Evolutionary conservation across 2,113 vertebrate species (phyloP).

Genomic region (Tretioscincus oriximinensis): DNA sequence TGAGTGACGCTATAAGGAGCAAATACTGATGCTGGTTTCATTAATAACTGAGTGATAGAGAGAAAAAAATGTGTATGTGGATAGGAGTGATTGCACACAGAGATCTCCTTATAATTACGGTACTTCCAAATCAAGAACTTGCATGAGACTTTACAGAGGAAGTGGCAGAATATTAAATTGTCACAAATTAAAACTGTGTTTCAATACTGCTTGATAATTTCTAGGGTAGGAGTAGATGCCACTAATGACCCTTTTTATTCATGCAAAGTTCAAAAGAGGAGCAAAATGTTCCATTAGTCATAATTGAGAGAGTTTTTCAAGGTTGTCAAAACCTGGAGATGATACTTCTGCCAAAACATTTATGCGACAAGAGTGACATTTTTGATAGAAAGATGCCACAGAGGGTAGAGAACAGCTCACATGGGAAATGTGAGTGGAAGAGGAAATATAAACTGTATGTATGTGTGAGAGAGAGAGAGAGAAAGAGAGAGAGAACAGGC

Average conservation of each 20-base stretch:
- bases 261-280: slow-evolving; percentile 77
- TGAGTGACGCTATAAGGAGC: background rate
- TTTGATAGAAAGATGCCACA: slow-evolving; percentile 74
- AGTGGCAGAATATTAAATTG: slow-evolving; percentile 60
- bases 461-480: background rate
- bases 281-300: slow-evolving; percentile 79
- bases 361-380: slow-evolving; percentile 72
- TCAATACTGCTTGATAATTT: slow-evolving; percentile 73
- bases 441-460: slow-evolving; percentile 5
- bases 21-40: background rate
- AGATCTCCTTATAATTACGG: background rate
- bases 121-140: slow-evolving; percentile 44
- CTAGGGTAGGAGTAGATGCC: slow-evolving; percentile 70
- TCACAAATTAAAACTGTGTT: slow-evolving; percentile 61
- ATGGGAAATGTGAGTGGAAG: slow-evolving; percentile 50
- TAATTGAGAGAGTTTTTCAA: slow-evolving; percentile 79
- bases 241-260: slow-evolving; percentile 84
- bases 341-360: slow-evolving; percentile 82
- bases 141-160: slow-evolving; percentile 48
- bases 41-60: background rate
- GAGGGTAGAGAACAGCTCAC: slow-evolving; percentile 61
- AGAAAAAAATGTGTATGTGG: background rate
- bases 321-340: slow-evolving; percentile 80
- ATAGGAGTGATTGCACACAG: background rate
- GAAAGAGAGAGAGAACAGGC: too few relatives aligned